Evolutionary conservation across 1,140 invertebrate species (phyloP), one percentile per base, ranked within the genome.

Genomic region (Diachasmimorpha longicaudata): DNA sequence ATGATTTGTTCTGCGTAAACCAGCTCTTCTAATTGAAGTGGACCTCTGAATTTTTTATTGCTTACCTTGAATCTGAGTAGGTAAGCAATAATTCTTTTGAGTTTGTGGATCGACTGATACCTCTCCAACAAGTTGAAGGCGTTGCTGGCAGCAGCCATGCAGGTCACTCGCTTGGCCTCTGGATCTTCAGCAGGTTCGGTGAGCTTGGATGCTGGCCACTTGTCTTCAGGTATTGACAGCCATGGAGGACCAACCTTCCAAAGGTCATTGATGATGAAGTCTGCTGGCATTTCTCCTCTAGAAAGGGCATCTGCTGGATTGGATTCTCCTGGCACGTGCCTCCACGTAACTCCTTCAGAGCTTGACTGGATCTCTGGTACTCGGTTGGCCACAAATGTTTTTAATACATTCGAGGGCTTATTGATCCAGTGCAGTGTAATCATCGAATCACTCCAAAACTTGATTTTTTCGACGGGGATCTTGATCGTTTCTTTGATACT

Each of bases 271-370:
- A 10, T 9, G 9, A 46, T 46, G 44, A 46, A 46, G 44, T 14
- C 44, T 11, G 10, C n/a, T 11, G 44, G 44, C 44, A 46, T 46
- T 10, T 46, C 4, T 14, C 89, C 88, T 19, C 89, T 72, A 0
- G 89, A 89, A 69, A 87, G 72, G 19, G 87, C 75, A 80, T 90
- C 89, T 0, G 87, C 86, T 0, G 88, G 87, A 74, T 90, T 90
- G 9, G 79, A 55, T 1, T 78, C 69, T 0, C 80, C 79, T 14
- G 77, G 39, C 0, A 87, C 82, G 66, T 88, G 79, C 48, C 77
- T 75, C 84, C 88, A 89, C 16, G 70, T 42, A 48, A 52, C 52
- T 9, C 31, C 70, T 11, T 14, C 25, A 16, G 85, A 85, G 14
- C 77, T 63, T 19, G 85, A 77, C 48, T 85, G 85, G 23, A 84